A percentile compares a stretch with the other conserved stretches of the same genome.
phyloP scores from a whole-genome alignment of 2,888 invertebrate genomes.

The Podabrus alpinus region DNA sequence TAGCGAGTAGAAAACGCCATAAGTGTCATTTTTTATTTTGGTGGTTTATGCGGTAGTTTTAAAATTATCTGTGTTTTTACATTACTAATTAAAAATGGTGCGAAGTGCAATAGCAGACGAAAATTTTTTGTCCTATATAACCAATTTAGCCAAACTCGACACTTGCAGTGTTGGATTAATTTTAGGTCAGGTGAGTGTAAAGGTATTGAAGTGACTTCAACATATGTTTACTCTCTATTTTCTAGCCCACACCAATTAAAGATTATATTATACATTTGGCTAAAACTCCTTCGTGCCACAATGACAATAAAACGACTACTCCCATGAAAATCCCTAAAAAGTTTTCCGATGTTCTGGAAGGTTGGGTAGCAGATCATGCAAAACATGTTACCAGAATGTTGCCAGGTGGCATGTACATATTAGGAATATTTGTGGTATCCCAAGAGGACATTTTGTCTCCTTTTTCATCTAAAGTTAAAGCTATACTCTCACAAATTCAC shows the following conservation, averaged over 20 bases:
- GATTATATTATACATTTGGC: conserved; percentile 82
- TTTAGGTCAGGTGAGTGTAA: conserved; percentile 75
- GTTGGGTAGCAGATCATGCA: conserved; percentile 79
- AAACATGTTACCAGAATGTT: conserved; percentile 87
- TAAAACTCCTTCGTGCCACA: conserved; percentile 67
- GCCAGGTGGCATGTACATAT: conserved; percentile 85
- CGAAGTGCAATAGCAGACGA: conserved; percentile 72
- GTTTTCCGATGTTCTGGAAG: conserved; percentile 65
- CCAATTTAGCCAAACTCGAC: conserved; percentile 66
- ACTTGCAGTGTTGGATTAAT: conserved; percentile 74
- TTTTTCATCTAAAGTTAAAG: conserved; percentile 62
- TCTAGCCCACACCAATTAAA: conserved; percentile 66
- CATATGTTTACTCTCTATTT: conserved; percentile 25
- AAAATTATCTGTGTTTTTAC: conserved; percentile 1
- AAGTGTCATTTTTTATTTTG: not conserved
- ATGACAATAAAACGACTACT: conserved; percentile 49
- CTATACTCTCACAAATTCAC: conserved; percentile 62
- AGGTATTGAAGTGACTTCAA: conserved; percentile 24
- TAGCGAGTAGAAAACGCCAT: too few species aligned
- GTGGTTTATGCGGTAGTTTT: not conserved
- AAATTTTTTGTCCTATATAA: conserved; percentile 68
- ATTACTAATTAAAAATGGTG: conserved; percentile 59
- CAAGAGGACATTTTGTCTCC: conserved; percentile 67
- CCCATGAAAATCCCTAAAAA: conserved; percentile 51
- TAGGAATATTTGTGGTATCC: conserved; percentile 79